Evolutionary conservation across 2,797 vertebrate genomes (phyloP), one percentile per base, ranked within the genome.

Genomic region (Malurus splendens): DNA sequence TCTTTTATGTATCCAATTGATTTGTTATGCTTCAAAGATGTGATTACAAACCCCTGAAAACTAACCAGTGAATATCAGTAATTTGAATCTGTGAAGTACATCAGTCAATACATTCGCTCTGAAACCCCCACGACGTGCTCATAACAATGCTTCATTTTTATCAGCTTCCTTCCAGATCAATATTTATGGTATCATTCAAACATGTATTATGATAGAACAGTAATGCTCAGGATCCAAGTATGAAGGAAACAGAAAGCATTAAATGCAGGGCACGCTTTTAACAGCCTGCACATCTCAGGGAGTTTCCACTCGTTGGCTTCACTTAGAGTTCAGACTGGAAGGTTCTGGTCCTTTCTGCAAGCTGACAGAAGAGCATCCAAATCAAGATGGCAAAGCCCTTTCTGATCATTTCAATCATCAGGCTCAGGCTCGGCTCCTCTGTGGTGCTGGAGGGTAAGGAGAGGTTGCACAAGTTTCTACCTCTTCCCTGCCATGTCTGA

Each of bases 31-130:
- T 86, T 94, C 66, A 47, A 60, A 93, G 55, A 87, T 67, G 88
- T 95, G 95, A 97, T 96, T 91, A 85, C 96, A 94, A 96, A 89
- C 33, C 91, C 74, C 92, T 84, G 93, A 95, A 96, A 96, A 82
- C 67, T 82, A 95, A 90, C 55, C 77, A 82, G 93, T 92, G 94
- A 93, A 81, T 87, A 91, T 95, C 92, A 86, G 94, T 96, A 96
- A 96, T 97, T 96, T 94, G 89, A 96, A 94, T 96, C 95, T 95
- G 94, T 95, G 96, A 95, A 94, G 89, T 81, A 39, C 92, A 97
- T 97, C 95, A 95, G 94, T 97, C 96, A 96, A 96, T 96, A 95
- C 74, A 59, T 64, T 92, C 95, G 86, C 75, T 81, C 89, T 83
- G 50, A 97, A 96, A 95, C 67, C 93, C 76, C 90, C 72, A n/a